Percentiles rank a stretch among this genome's conserved stretches.
Evolutionary conservation across 2,113 vertebrate species (phyloP).

Genomic region (Misgurnus anguillicaudatus): DNA sequence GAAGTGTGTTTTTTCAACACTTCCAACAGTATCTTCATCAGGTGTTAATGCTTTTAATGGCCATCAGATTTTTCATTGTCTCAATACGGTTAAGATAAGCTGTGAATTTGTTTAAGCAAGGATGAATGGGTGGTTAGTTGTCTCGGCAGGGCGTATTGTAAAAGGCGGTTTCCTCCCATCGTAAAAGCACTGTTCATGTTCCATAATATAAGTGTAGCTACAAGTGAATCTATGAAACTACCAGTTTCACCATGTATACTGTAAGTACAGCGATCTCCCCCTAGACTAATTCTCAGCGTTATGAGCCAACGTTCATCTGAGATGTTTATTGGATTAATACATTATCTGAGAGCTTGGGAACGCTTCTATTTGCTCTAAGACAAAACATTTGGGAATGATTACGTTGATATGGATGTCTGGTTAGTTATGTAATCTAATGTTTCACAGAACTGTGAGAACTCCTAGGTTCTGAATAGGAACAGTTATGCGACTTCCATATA

Average conservation of each 20-base stretch:
- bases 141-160: conserved; percentile 35
- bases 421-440: not conserved
- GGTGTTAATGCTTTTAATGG: not conserved
- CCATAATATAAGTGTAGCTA: conserved; percentile 30
- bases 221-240: conserved; percentile 19
- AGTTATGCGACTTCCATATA: not conserved
- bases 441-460: not conserved
- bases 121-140: conserved; percentile 29
- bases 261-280: not conserved
- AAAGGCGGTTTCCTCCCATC: conserved; percentile 74
- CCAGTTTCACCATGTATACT: not conserved
- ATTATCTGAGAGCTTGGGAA: conserved; percentile 23
- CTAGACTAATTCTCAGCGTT: not conserved
- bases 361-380: not conserved
- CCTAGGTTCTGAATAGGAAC: not conserved
- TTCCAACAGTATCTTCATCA: not conserved
- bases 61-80: not conserved
- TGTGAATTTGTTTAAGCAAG: not conserved
- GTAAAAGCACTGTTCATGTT: conserved; percentile 61
- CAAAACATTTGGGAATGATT: conserved; percentile 24
- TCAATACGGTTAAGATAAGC: conserved; percentile 54
- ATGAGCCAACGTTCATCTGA: not conserved
- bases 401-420: conserved; percentile 8
- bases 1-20: conserved; percentile 5
- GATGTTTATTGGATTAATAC: conserved; percentile 4